Conservation (phyloP, 1,140 invertebrate species). For the Muscidifurax raptorellus region DNA sequence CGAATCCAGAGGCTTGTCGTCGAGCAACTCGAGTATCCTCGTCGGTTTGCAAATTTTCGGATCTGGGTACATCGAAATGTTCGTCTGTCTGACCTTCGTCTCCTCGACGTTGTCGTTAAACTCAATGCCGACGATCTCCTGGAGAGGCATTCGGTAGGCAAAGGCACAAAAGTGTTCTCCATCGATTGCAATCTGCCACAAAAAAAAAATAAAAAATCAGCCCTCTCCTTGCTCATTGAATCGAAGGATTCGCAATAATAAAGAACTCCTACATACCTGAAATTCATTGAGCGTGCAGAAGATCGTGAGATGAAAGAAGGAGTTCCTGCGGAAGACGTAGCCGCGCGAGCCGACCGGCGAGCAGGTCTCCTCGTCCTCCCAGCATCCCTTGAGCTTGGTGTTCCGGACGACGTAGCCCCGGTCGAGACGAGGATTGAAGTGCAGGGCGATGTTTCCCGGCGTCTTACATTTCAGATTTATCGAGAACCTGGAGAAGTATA, state of each 20-base stretch:
- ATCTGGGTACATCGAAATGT: constrained; percentile 74
- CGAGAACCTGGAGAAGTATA: constrained; percentile 75
- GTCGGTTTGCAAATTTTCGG: constrained; percentile 66
- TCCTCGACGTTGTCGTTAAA: constrained; percentile 79
- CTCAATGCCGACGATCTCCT: constrained; percentile 75
- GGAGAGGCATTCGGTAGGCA: constrained; percentile 78
- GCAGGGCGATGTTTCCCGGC: constrained; percentile 82
- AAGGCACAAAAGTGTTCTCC: constrained; percentile 84
- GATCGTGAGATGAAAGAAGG: constrained; percentile 69
- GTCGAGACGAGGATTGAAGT: constrained; percentile 86
- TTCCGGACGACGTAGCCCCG: constrained; percentile 88
- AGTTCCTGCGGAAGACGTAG: constrained; percentile 63
- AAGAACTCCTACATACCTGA: constrained; percentile 57
- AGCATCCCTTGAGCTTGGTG: constrained; percentile 76
- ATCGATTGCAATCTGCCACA: constrained; percentile 81
- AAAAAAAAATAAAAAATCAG: not conserved
- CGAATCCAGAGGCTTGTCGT: constrained; percentile 60
- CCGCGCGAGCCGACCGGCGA: constrained; percentile 69
- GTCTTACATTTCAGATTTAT: constrained; percentile 79
- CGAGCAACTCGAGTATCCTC: constrained; percentile 59
- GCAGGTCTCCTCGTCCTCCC: constrained; percentile 84
- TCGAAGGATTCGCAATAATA: not conserved
- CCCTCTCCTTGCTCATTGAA: not conserved
- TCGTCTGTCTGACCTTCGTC: constrained; percentile 68
- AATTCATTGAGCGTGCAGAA: constrained; percentile 69